phyloP scores from a whole-genome alignment of 2,888 invertebrate species.

The Drosophila anceps region DNA sequence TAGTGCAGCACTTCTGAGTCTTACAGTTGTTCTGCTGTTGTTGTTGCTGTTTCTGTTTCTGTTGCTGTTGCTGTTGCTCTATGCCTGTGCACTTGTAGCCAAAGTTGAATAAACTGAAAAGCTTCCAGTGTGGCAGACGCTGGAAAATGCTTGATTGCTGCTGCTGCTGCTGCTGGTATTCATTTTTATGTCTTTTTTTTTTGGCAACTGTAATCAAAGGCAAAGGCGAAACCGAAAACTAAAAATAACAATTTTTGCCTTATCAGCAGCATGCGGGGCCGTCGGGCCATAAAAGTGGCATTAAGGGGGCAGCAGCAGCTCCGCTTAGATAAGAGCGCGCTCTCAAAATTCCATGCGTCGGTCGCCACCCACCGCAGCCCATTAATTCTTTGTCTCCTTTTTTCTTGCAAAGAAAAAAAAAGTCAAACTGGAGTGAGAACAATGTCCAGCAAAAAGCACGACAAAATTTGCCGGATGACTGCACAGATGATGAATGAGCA shows the following conservation, averaged over 20 bases:
- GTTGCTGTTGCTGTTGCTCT: neutral
- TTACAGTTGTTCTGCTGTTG: neutral
- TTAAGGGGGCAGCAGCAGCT: slow-evolving; percentile 25
- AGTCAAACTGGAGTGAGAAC: slow-evolving; percentile 2
- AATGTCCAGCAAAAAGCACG: neutral
- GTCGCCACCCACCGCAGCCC: neutral
- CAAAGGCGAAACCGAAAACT: slow-evolving; percentile 29
- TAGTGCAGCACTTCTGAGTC: slow-evolving; percentile 2
- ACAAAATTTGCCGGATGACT: slow-evolving; percentile 15
- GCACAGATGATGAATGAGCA: slow-evolving; percentile 6
- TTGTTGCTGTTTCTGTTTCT: neutral
- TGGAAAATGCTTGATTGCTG: slow-evolving; percentile 10
- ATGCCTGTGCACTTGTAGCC: slow-evolving; percentile 16
- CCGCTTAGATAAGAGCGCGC: slow-evolving; percentile 29
- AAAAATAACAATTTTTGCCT: slow-evolving; percentile 42
- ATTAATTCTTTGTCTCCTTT: neutral
- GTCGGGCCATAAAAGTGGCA: slow-evolving; percentile 28
- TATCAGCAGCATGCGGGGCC: slow-evolving; percentile 38
- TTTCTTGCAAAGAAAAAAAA: slow-evolving; percentile 7
- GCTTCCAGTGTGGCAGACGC: neutral
- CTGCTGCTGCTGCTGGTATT: too few relatives aligned
- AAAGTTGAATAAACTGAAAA: slow-evolving; percentile 46
- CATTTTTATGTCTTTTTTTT: slow-evolving; percentile 21
- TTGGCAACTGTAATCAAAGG: slow-evolving; percentile 25
- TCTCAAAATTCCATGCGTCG: slow-evolving; percentile 10